Conservation (phyloP, 2,888 invertebrate genomes). For the Limnephilus lunatus region DNA sequence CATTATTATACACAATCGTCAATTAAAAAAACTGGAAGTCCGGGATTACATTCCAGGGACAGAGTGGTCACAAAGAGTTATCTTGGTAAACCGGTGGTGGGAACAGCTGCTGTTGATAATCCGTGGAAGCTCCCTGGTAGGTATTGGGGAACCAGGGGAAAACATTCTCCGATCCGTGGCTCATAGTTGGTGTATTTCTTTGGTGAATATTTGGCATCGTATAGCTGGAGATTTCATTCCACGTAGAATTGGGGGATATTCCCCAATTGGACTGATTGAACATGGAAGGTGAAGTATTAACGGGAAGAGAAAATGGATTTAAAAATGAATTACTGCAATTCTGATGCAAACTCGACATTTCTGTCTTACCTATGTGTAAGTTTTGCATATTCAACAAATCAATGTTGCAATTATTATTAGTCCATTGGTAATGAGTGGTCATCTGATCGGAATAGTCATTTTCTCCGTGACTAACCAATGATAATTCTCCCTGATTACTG, state of each 20-base stretch:
- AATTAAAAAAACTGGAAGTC: not conserved
- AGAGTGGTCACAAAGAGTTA: not conserved
- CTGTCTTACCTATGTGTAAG: not conserved
- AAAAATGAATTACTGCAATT: not conserved
- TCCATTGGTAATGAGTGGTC: not conserved
- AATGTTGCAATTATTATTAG: not conserved
- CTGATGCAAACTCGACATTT: not conserved
- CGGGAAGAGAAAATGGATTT: not conserved
- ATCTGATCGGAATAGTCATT: not conserved
- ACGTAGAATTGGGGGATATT: not conserved
- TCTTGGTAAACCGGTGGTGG: not conserved
- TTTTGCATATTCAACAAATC: not conserved
- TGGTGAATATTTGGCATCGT: not conserved
- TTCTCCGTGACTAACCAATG: not conserved
- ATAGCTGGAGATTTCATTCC: not conserved
- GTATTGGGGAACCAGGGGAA: not conserved
- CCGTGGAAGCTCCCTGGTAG: not conserved
- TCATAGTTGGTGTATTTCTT: not conserved
- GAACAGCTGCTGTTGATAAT: not conserved
- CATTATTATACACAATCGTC: not conserved
- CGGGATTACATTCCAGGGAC: not conserved
- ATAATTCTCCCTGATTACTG: not conserved
- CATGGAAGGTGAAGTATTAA: not conserved
- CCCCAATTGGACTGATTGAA: constrained; percentile 2
- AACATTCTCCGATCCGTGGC: not conserved